phyloP scores from a whole-genome alignment of 2,888 invertebrate species.

The Drosophila hamatofila region DNA sequence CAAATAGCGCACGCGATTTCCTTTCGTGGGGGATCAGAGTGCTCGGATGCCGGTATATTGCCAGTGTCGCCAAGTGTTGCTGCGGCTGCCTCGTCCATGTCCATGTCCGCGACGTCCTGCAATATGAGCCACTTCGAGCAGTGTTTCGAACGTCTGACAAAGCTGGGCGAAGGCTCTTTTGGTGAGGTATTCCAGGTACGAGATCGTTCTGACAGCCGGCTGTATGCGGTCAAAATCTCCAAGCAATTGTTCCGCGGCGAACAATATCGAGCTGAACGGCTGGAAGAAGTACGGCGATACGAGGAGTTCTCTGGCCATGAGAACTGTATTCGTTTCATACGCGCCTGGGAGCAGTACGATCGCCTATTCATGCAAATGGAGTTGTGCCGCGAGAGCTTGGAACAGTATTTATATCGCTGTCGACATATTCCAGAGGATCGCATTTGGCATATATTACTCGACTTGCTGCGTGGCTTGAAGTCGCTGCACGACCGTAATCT shows the following conservation, averaged over 20 bases:
- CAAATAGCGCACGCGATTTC: conserved; percentile 83
- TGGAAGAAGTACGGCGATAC: conserved; percentile 89
- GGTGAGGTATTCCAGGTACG: conserved; percentile 90
- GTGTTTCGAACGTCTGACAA: conserved; percentile 87
- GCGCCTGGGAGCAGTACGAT: conserved; percentile 91
- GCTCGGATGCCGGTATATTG: conserved; percentile 57
- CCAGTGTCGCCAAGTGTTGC: conserved; percentile 72
- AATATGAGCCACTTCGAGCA: conserved; percentile 88
- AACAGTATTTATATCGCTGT: conserved; percentile 86
- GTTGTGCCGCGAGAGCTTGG: conserved; percentile 88
- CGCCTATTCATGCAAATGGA: conserved; percentile 90
- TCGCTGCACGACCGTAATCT: conserved; percentile 89
- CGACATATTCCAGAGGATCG: conserved; percentile 87
- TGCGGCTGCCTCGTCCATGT: conserved; percentile 1
- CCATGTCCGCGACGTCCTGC: conserved; percentile 68
- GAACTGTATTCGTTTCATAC: conserved; percentile 89
- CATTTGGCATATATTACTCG: conserved; percentile 89
- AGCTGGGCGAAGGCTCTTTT: conserved; percentile 91
- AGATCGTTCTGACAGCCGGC: conserved; percentile 88
- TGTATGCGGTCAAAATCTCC: conserved; percentile 90
- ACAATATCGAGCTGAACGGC: conserved; percentile 86
- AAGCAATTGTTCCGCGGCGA: conserved; percentile 87
- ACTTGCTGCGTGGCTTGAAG: conserved; percentile 88
- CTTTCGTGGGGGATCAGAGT: conserved; percentile 72
- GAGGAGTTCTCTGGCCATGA: conserved; percentile 89